phyloP scores from a whole-genome alignment of 1,140 invertebrate genomes.

The Eriosoma lanigerum region DNA sequence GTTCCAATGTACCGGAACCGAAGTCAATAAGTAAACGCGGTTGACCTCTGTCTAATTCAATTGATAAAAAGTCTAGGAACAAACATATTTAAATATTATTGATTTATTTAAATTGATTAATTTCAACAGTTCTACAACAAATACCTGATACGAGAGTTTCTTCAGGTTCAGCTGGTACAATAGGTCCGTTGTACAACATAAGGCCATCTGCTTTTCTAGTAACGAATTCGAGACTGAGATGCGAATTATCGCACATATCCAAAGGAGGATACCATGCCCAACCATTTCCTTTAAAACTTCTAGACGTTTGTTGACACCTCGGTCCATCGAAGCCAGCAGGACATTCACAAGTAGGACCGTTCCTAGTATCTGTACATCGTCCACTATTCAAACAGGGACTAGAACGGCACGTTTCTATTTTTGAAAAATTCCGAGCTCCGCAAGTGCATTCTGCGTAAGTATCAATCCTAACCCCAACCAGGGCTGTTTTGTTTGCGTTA shows the following conservation, averaged over 20 bases:
- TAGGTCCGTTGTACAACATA: slow-evolving; percentile 95
- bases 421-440: slow-evolving; percentile 85
- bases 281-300: slow-evolving; percentile 88
- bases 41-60: slow-evolving; percentile 88
- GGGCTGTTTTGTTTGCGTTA: slow-evolving; percentile 92
- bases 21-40: slow-evolving; percentile 90
- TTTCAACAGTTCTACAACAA: too few relatives aligned
- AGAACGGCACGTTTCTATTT: slow-evolving; percentile 85
- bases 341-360: slow-evolving; percentile 70
- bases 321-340: slow-evolving; percentile 89
- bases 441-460: slow-evolving; percentile 89
- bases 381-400: slow-evolving; percentile 97
- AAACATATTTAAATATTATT: slow-evolving; percentile 11
- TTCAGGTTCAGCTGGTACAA: slow-evolving; percentile 84
- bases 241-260: slow-evolving; percentile 93
- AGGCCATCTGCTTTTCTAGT: slow-evolving; percentile 87
- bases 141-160: slow-evolving; percentile 79
- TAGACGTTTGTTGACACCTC: slow-evolving; percentile 90
- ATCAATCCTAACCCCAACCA: slow-evolving; percentile 88
- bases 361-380: slow-evolving; percentile 78
- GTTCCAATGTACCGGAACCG: slow-evolving; percentile 88
- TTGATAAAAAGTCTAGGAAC: slow-evolving; percentile 80
- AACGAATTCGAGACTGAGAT: slow-evolving; percentile 92
- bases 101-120: background rate
- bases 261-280: slow-evolving; percentile 96